These are phyloP conservation scores for Cettia cetti DNA, from an alignment of 2,113 vertebrate species.

Conservation along the genomic window DNA sequence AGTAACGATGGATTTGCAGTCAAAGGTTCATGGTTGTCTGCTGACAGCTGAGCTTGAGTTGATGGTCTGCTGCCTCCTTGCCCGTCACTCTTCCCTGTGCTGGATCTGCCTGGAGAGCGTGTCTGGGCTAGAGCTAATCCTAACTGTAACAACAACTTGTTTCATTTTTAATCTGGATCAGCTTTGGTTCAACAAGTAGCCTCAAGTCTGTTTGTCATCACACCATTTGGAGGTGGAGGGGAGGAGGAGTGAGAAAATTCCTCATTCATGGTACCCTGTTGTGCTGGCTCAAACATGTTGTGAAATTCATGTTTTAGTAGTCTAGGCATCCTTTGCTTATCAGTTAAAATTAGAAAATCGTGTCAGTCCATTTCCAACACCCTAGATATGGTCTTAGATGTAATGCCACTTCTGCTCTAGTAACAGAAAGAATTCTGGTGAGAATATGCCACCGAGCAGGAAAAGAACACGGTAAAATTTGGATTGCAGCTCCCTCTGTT, in stretches of 20 bases:
- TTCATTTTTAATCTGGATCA: not conserved
- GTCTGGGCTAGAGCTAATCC: not conserved
- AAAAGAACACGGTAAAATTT: not conserved
- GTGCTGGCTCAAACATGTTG: not conserved
- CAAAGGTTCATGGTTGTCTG: not conserved
- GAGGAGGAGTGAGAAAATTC: not conserved
- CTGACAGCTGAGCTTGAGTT: not conserved
- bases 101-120: not conserved
- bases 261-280: not conserved
- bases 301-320: not conserved
- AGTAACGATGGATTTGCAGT: not conserved
- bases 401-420: not conserved
- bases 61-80: not conserved
- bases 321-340: not conserved
- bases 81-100: not conserved
- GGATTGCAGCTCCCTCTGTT: constrained; percentile 41
- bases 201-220: not conserved
- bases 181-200: not conserved
- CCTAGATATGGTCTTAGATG: not conserved
- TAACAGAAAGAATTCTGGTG: not conserved
- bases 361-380: not conserved
- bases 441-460: not conserved
- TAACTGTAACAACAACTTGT: not conserved
- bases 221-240: not conserved
- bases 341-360: not conserved